Evolutionary conservation across 2,113 vertebrate genomes (phyloP).

Genomic region (Apus apus): DNA sequence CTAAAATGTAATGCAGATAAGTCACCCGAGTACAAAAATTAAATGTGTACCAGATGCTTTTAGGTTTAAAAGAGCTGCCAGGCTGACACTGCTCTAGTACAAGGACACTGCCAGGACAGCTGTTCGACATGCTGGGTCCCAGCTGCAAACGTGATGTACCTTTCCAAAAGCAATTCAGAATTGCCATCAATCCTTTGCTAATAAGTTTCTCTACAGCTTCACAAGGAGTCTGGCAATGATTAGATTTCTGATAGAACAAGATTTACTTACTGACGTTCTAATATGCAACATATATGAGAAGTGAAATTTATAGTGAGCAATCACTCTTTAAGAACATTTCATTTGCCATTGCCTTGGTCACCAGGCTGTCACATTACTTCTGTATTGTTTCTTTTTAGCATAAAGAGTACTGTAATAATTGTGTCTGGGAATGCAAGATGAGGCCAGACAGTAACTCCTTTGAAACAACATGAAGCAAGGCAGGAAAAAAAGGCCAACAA

Average conservation of each 20-base stretch:
- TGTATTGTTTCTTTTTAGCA: not conserved
- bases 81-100: not conserved
- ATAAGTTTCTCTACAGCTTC: conserved; percentile 7
- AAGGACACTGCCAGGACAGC: conserved; percentile 41
- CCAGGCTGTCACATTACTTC: not conserved
- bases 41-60: conserved; percentile 65
- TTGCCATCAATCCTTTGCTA: conserved; percentile 44
- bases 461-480: not conserved
- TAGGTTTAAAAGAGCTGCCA: conserved; percentile 38
- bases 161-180: conserved; percentile 42
- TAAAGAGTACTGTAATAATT: not conserved
- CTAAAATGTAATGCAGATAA: conserved; percentile 6
- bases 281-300: not conserved
- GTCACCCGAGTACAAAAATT: conserved; percentile 42
- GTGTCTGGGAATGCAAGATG: not conserved
- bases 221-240: conserved; percentile 20
- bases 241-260: not conserved
- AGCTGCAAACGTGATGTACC: conserved; percentile 46
- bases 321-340: not conserved
- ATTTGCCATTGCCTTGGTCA: conserved; percentile 2
- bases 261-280: not conserved
- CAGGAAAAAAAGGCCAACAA: not conserved
- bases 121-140: conserved; percentile 12
- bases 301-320: not conserved
- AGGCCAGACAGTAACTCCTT: not conserved